Conservation (phyloP, 2,113 vertebrate genomes). For the Brienomyrus brachyistius region DNA sequence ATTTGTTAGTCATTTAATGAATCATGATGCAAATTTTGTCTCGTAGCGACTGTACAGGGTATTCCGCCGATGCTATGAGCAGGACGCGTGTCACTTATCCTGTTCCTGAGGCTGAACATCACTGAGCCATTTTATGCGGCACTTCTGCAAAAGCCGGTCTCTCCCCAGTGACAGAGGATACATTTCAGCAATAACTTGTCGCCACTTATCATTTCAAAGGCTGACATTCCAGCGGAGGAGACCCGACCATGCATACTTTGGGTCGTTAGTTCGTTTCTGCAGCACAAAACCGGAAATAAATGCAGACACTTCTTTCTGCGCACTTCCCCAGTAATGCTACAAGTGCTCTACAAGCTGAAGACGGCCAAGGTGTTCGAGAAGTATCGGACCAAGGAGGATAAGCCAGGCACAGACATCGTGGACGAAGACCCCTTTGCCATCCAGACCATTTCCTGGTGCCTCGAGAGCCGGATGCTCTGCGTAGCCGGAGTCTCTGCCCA, state of each 20-base stretch:
- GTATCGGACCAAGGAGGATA: slow-evolving; percentile 82
- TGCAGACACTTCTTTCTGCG: neutral
- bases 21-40: neutral
- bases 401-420: slow-evolving; percentile 78
- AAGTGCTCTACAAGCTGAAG: slow-evolving; percentile 96
- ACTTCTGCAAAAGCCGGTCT: neutral
- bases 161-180: neutral
- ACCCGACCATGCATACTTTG: neutral
- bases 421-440: slow-evolving; percentile 97
- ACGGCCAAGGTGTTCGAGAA: slow-evolving; percentile 97
- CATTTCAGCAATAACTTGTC: neutral
- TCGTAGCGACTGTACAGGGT: neutral
- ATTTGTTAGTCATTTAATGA: neutral
- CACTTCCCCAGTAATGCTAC: slow-evolving; percentile 77
- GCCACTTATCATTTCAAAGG: neutral
- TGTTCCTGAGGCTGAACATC: neutral
- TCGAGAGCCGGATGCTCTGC: slow-evolving; percentile 90
- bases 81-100: neutral
- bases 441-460: slow-evolving; percentile 92
- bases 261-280: neutral
- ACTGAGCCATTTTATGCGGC: neutral
- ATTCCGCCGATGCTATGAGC: neutral
- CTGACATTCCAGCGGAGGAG: neutral
- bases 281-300: neutral
- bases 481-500: slow-evolving; percentile 92